Evolutionary conservation across 2,888 invertebrate species (phyloP).

Genomic region (Chironomus tentans): DNA sequence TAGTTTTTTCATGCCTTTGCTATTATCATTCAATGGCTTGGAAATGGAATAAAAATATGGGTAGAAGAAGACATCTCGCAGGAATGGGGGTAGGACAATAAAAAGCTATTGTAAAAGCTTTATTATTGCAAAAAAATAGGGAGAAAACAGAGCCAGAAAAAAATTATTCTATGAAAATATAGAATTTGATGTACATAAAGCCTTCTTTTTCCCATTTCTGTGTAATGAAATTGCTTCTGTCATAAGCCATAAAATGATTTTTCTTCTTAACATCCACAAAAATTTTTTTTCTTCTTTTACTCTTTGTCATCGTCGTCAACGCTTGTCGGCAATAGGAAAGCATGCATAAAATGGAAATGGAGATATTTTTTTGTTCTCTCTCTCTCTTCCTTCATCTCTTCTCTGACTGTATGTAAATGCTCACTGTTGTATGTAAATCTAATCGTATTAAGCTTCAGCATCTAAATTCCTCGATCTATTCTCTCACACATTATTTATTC

Average conservation of each 20-base stretch:
- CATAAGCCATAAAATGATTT: conserved; percentile 6
- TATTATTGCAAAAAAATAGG: too few relatives aligned
- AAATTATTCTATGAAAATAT: too few relatives aligned
- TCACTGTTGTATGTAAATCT: neutral
- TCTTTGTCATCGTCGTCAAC: neutral
- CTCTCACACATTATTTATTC: neutral
- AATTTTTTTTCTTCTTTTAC: neutral
- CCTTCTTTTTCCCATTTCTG: neutral
- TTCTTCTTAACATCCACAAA: neutral
- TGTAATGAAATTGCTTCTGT: conserved; percentile 1
- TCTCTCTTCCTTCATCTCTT: too few relatives aligned
- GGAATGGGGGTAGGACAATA: too few relatives aligned
- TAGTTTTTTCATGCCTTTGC: too few relatives aligned
- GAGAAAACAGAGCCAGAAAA: too few relatives aligned
- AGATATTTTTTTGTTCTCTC: neutral
- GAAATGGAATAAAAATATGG: neutral
- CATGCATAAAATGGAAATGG: neutral
- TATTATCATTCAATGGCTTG: neutral
- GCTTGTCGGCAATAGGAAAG: neutral
- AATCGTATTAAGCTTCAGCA: neutral
- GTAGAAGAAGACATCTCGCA: too few relatives aligned
- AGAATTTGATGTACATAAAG: neutral
- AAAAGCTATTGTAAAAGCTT: too few relatives aligned
- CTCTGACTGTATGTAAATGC: neutral
- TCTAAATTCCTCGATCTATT: neutral